A percentile compares a stretch with the other conserved stretches of the same genome.
These are phyloP conservation scores for Hydrozoanthus tunicans DNA, from an alignment of 64 coral and sea anemone species.

Conservation along the genomic window DNA sequence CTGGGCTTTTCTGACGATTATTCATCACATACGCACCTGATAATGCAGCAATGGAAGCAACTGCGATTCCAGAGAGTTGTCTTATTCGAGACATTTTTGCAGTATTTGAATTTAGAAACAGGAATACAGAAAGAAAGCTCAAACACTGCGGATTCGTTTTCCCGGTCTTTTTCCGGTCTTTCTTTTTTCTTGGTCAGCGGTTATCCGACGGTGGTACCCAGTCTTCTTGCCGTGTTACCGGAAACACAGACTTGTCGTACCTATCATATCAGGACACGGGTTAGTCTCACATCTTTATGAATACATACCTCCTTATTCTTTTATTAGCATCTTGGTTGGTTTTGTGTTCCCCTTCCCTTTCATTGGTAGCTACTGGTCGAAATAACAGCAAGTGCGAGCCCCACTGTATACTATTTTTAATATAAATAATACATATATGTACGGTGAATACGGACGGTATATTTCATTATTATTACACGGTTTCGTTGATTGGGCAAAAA, in stretches of 20 bases:
- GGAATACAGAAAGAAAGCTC: background rate
- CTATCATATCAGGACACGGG: no score
- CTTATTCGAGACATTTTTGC: constrained; percentile 53
- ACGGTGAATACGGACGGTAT: no score
- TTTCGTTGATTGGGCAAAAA: no score
- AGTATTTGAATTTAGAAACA: background rate
- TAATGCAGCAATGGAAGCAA: constrained; percentile 58
- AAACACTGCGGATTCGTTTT: background rate
- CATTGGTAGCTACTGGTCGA: no score
- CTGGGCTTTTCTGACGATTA: constrained; percentile 46
- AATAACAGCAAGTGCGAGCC: no score
- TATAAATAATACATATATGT: no score
- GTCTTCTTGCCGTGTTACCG: background rate
- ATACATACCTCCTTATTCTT: no score
- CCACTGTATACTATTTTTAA: no score
- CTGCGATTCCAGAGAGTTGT: constrained; percentile 59
- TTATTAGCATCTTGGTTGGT: no score
- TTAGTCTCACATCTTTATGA: no score
- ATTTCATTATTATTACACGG: no score
- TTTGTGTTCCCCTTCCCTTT: no score
- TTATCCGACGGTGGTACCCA: background rate
- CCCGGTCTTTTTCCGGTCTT: background rate
- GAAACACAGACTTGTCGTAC: background rate
- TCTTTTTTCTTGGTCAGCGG: constrained; percentile 1
- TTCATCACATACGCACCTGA: constrained; percentile 73